phyloP scores from a whole-genome alignment of 2,888 invertebrate genomes.

The Adineta ricciae region DNA sequence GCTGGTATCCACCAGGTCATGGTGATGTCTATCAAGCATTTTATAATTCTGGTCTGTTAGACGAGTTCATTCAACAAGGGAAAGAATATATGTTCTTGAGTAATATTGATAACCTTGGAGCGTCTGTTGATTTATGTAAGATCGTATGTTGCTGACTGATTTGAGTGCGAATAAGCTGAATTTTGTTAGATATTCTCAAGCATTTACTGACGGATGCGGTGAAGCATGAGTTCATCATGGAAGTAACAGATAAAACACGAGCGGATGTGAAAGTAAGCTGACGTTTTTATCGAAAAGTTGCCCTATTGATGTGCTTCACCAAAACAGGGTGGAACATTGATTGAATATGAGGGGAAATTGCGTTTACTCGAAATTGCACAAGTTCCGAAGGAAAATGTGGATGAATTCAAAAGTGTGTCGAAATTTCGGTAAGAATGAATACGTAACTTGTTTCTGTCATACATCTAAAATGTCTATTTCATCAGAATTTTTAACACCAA shows the following conservation, averaged over 20 bases:
- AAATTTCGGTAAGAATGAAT: slow-evolving; percentile 66
- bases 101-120: slow-evolving; percentile 97
- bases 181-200: slow-evolving; percentile 6
- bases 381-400: slow-evolving; percentile 83
- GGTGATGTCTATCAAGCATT: slow-evolving; percentile 96
- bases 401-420: slow-evolving; percentile 96
- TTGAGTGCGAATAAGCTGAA: too few relatives aligned
- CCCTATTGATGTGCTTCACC: background rate
- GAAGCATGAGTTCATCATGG: slow-evolving; percentile 87
- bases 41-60: slow-evolving; percentile 77
- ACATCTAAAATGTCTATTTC: slow-evolving; percentile 24
- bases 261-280: slow-evolving; percentile 77
- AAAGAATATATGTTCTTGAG: slow-evolving; percentile 92
- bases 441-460: background rate
- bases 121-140: slow-evolving; percentile 75
- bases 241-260: slow-evolving; percentile 94
- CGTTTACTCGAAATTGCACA: slow-evolving; percentile 93
- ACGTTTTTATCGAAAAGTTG: too few relatives aligned
- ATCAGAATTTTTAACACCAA: slow-evolving; percentile 89
- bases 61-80: slow-evolving; percentile 72
- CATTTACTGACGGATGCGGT: slow-evolving; percentile 35
- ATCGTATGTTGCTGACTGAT: too few relatives aligned
- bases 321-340: slow-evolving; percentile 84
- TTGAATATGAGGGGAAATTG: slow-evolving; percentile 85
- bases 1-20: slow-evolving; percentile 96